Base-by-base conservation (phyloP, 2,888 invertebrate genomes). In the Drosophila pegasa region DNA sequence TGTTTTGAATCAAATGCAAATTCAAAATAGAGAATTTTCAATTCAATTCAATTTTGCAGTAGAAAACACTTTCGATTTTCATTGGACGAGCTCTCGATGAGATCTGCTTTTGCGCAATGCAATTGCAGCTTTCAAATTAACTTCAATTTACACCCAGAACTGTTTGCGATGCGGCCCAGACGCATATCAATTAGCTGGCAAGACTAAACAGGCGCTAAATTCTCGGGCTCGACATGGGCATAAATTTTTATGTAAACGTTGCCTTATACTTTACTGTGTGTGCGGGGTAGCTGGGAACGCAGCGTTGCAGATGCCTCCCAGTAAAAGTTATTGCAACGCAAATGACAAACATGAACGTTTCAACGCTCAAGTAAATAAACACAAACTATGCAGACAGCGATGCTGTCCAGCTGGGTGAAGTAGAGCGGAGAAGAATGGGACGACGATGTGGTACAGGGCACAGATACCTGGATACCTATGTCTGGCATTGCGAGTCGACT, bases 311-410 rank as follows among this genome's bases (percentile, higher is more conserved):
- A 82, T 86, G 86, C 75, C 69, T 16, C 64, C 45, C 62, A 77
- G 74, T 69, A 72, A 74, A 83, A 83, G 88, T 83, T 83, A 83
- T 83, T 88, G 83, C 88, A 88, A 86, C 77, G 77, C 77, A 67
- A 83, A 83, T 83, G 83, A 83, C 83, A 83, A 83, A 88, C 88
- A 83, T 77, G 85, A 64, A 72, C 67, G 43, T 60, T 75, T 75
- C 68, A 35, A 47, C 59, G 66, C 55, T 50, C 40, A 33, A 43
- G 57, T 83, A 83, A 85, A 82, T 60, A 83, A 88, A 86, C 68
- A 71, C 25, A 25, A 25, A 48, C 43, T 52, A 29, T 52, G 50
- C 37, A 66, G 51, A 55, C 74, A 52, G 22, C 40, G 22, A 31
- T 20, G 55, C 25, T 54, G 58, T 61, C 71, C 60, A 37, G 31